A percentile compares a stretch with the other conserved stretches of the same genome.
These are phyloP conservation scores for Lottia scabra DNA, from an alignment of 2,888 invertebrate species.

Conservation along the genomic window DNA sequence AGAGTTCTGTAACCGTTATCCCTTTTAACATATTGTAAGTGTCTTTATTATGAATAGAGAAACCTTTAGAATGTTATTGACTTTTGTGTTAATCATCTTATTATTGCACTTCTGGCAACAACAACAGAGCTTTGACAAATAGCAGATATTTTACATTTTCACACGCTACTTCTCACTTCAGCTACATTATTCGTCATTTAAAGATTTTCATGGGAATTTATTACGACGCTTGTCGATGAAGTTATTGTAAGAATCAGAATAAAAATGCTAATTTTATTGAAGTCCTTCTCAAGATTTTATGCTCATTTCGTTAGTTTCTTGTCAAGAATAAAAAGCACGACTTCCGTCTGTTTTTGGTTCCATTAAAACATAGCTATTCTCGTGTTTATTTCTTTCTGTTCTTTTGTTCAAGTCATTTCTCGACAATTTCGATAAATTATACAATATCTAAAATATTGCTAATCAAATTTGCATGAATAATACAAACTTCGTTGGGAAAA, in stretches of 20 bases:
- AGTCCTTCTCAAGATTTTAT: background rate
- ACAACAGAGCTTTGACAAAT: background rate
- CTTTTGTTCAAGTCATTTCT: background rate
- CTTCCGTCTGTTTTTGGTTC: background rate
- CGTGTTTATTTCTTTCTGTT: background rate
- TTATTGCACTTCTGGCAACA: background rate
- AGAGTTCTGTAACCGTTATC: conserved; percentile 18
- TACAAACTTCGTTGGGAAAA: no score
- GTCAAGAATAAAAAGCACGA: background rate
- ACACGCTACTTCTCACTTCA: background rate
- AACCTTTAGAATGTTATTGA: background rate
- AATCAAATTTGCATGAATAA: background rate
- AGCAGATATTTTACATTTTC: background rate
- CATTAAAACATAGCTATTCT: background rate
- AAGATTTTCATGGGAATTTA: background rate
- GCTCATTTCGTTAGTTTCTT: background rate
- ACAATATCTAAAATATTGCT: background rate
- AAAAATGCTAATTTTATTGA: background rate
- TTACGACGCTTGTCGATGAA: background rate
- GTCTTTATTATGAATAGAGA: conserved; percentile 1
- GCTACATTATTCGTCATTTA: background rate
- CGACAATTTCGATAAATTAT: background rate
- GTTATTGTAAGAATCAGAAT: background rate
- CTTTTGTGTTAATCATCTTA: background rate
- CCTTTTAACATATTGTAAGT: conserved; percentile 2